phyloP scores from a whole-genome alignment of 2,113 vertebrate species.

The Gadus chalcogrammus region DNA sequence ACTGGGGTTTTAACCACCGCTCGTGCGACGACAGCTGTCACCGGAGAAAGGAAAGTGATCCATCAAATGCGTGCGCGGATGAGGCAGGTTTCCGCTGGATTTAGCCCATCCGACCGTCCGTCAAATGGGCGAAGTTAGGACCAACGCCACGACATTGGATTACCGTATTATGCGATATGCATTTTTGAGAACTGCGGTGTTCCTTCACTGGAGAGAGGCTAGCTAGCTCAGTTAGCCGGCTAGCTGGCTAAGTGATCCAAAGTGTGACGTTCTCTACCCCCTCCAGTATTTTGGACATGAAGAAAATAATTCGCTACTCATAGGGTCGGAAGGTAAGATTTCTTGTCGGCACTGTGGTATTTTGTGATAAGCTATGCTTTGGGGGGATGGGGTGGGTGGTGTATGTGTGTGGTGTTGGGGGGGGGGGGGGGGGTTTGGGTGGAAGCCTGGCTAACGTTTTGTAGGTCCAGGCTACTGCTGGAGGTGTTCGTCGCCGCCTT shows the following conservation, averaged over 20 bases:
- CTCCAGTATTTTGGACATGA: conserved; percentile 74
- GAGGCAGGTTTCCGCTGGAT: conserved; percentile 58
- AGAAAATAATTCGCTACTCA: conserved; percentile 73
- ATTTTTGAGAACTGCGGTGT: conserved; percentile 66
- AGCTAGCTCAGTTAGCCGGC: conserved; percentile 66
- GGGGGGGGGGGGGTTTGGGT: background rate
- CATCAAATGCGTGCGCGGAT: conserved; percentile 48
- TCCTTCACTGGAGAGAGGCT: conserved; percentile 66
- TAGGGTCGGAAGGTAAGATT: conserved; percentile 75
- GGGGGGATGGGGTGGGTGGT: too few relatives aligned
- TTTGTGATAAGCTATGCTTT: background rate
- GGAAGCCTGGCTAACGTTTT: conserved; percentile 33
- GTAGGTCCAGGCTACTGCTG: conserved; percentile 48
- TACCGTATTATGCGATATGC: conserved; percentile 59
- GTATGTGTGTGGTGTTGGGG: too few relatives aligned
- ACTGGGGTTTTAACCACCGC: conserved; percentile 12
- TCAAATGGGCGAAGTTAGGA: conserved; percentile 71
- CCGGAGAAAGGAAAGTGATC: conserved; percentile 77
- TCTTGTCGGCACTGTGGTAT: conserved; percentile 11
- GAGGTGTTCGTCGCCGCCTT: conserved; percentile 60
- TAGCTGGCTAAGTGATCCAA: conserved; percentile 62
- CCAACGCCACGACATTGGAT: conserved; percentile 62
- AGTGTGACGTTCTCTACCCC: conserved; percentile 65
- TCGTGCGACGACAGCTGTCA: conserved; percentile 76
- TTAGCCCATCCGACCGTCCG: conserved; percentile 46